Base-by-base conservation (phyloP, 30 jellyfish, hydroid and myxozoan species). In the Rhopilema esculentum region DNA sequence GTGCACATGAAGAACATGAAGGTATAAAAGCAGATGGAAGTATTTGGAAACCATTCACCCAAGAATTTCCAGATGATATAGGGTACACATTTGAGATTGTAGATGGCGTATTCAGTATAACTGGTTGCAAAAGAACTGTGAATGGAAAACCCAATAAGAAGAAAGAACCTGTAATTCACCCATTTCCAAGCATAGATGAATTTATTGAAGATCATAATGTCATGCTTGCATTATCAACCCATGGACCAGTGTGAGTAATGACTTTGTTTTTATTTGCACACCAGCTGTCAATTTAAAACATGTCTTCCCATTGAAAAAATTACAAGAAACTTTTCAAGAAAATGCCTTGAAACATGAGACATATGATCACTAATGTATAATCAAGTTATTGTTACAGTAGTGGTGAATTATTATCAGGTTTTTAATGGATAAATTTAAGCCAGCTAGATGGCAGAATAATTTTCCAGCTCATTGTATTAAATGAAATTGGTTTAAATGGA, bases 221-320 rank as follows among this genome's bases (percentile, higher is more conserved):
- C 66, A 78, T 95, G 72, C 86, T 95, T 68, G 97, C 98, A 29
- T 77, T 95, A 67, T 82, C 99, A 80, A 86, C 95, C 2, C 99
- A 95, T 82, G 99, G 99, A 21, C 99, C 99, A 26, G 97, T 95
- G 99, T 95, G 83, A 72, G 98, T 82, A 27, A 7, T 0, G 20
- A 70, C 63, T 8, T n/a, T 4, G 15, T 31, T 71, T 2, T 2
- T 1, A 19, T n/a, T 24, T 51, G 15, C 66, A 9, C 19, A 9
- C 19, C 19, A 15, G 15, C 15, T 9, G 19, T 61, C 70, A 61
- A 4, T 61, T 12, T n/a, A n/a, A n/a, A n/a, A n/a, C n/a, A n/a
- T n/a, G n/a, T n/a, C n/a, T n/a, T n/a, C n/a, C n/a, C n/a, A n/a
- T n/a, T n/a, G n/a, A n/a, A n/a, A n/a, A n/a, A n/a, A n/a, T n/a